Evolutionary conservation across 53 echinoderm and acorn worm species (phyloP).

Genomic region (Apostichopus leukothele): DNA sequence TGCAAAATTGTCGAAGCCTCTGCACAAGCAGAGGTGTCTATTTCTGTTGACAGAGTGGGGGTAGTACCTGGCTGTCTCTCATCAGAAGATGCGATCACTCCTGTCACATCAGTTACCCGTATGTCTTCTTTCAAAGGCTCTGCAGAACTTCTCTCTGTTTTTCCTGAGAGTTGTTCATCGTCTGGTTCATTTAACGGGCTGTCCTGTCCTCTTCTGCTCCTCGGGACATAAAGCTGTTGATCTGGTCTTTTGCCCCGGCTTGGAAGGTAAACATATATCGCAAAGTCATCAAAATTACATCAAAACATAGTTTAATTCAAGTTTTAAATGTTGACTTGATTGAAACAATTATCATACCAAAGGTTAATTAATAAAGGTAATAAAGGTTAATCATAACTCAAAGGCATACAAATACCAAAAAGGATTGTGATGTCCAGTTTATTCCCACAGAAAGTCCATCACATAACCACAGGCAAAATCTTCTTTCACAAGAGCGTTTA

Average conservation of each 20-base stretch:
- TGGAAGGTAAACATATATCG: neutral
- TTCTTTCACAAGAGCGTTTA: too few species aligned
- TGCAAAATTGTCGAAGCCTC: neutral
- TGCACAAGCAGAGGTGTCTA: neutral
- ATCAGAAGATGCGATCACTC: neutral
- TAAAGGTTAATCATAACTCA: too few species aligned
- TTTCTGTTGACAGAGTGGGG: neutral
- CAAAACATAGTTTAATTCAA: too few species aligned
- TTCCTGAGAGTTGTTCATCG: neutral
- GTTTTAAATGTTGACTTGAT: too few species aligned
- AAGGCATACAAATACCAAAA: too few species aligned
- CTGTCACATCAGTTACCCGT: neutral
- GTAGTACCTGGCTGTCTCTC: neutral
- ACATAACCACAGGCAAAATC: too few species aligned
- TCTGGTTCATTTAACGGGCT: too few species aligned
- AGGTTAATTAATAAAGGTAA: too few species aligned
- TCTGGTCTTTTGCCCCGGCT: slow-evolving; percentile 63
- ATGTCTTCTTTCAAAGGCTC: neutral
- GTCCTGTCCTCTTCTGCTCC: slow-evolving; percentile 48
- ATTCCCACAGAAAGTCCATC: too few species aligned
- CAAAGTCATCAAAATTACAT: too few species aligned
- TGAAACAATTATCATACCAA: too few species aligned
- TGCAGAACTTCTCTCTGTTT: neutral
- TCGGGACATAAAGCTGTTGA: slow-evolving; percentile 85
- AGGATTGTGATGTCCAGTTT: too few species aligned